Conservation (phyloP, 2,888 invertebrate species). For the Heliconius cydno region DNA sequence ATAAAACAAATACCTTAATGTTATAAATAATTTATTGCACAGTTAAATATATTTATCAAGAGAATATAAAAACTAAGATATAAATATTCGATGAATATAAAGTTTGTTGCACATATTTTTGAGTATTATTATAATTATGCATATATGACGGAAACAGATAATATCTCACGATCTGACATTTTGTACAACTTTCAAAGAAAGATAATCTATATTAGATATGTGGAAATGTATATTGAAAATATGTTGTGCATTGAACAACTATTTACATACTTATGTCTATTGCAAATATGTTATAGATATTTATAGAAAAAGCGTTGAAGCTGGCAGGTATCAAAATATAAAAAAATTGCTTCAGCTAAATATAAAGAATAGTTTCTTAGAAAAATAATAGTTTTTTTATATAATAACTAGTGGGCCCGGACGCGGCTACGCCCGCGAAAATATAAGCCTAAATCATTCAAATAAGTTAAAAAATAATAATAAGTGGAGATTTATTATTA, state of each 20-base stretch:
- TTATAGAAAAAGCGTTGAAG: neutral
- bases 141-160: no score
- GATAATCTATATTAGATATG: neutral
- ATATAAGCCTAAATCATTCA: no score
- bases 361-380: neutral
- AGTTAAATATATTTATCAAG: conserved; percentile 28
- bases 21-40: conserved; percentile 67
- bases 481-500: no score
- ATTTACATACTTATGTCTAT: neutral
- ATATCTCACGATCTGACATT: no score
- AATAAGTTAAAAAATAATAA: no score
- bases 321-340: no score
- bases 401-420: no score
- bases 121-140: neutral
- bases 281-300: neutral
- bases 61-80: conserved; percentile 35
- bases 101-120: conserved; percentile 24
- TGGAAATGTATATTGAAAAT: no score
- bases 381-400: neutral
- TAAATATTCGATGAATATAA: conserved; percentile 18
- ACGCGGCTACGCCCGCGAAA: no score
- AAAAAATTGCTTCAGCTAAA: no score
- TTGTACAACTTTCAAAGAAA: neutral
- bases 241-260: neutral
- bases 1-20: conserved; percentile 49